A percentile compares a stretch with the other conserved stretches of the same genome.
phyloP scores from a whole-genome alignment of 2,797 vertebrate species.

The Borostomias antarcticus region DNA sequence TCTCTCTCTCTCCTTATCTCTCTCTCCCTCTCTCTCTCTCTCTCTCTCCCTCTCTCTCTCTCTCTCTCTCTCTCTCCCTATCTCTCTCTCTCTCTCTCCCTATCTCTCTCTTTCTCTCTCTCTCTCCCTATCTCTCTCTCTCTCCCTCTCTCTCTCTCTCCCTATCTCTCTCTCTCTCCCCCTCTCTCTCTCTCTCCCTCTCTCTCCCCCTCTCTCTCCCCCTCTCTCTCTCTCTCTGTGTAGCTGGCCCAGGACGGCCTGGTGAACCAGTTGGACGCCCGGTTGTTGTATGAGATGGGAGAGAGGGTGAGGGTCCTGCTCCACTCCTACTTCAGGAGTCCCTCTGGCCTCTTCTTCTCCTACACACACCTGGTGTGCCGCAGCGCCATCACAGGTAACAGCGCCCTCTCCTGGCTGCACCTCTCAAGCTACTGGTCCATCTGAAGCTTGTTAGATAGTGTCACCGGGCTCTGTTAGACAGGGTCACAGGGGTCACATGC shows the following conservation, averaged over 20 bases:
- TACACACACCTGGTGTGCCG: slow-evolving; percentile 96
- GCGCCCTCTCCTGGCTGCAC: no score
- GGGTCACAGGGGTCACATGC: no score
- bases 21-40: no score
- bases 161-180: neutral
- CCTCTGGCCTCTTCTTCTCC: slow-evolving; percentile 83
- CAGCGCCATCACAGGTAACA: slow-evolving; percentile 84
- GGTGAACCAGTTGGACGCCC: slow-evolving; percentile 82
- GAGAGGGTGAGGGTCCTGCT: slow-evolving; percentile 83
- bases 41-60: no score
- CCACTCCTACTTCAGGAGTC: slow-evolving; percentile 91
- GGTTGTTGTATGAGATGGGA: slow-evolving; percentile 85
- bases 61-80: neutral
- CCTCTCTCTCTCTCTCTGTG: neutral
- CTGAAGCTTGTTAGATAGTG: neutral
- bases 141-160: neutral
- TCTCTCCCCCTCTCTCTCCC: neutral
- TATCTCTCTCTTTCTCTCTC: no score
- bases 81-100: no score
- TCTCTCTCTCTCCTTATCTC: no score
- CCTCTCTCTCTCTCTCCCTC: neutral
- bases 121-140: neutral
- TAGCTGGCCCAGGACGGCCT: slow-evolving; percentile 86
- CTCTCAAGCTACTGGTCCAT: no score
- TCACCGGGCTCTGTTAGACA: neutral